Base-by-base conservation (phyloP, 1,140 invertebrate genomes). In the Dendrolimus punctatus region DNA sequence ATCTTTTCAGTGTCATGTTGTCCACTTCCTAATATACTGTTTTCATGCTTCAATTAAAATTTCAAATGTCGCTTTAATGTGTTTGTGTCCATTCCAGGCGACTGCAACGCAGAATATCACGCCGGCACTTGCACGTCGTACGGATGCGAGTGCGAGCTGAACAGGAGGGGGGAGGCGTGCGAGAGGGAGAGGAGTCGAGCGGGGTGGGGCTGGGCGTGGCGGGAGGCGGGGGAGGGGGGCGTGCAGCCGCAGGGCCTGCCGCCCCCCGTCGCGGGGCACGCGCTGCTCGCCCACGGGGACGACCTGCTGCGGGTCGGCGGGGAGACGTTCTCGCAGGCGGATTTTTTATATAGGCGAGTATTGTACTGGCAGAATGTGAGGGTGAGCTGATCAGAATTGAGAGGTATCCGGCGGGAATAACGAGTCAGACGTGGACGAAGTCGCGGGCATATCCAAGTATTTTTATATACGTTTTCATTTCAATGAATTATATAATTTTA, bases 301-400 rank as follows among this genome's bases (percentile, higher is more conserved):
- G 72, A 78, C 8, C 39, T 85, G 36, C 36, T 85, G 40, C 42
- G 73, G 6, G 70, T 85, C 0, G 81, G 77, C 0, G 81, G 79
- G 1, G 81, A 85, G 58, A 80, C 71, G 0, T 82, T 82, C 39
- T 46, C 56, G 5, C 55, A 67, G 1, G 61, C 64, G 0, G 57
- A 66, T 2, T 80, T 85, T 63, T 50, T 82, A 38, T 82, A 80
- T 49, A 80, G 72, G 81, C 82, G 37, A 8, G 9, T 57, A 37
- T 37, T 3, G 23, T 23, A 23, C 23, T 23, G 23, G 23, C n/a
- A n/a, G n/a, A n/a, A n/a, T n/a, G n/a, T n/a, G n/a, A n/a, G n/a
- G n/a, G n/a, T n/a, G n/a, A n/a, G n/a, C n/a, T n/a, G n/a, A n/a
- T n/a, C n/a, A n/a, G n/a, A n/a, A n/a, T n/a, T n/a, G n/a, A n/a